A percentile compares a stretch with the other conserved stretches of the same genome.
These are phyloP conservation scores for Cyrtorhinus lividipennis DNA, from an alignment of 1,140 invertebrate species.

Conservation along the genomic window DNA sequence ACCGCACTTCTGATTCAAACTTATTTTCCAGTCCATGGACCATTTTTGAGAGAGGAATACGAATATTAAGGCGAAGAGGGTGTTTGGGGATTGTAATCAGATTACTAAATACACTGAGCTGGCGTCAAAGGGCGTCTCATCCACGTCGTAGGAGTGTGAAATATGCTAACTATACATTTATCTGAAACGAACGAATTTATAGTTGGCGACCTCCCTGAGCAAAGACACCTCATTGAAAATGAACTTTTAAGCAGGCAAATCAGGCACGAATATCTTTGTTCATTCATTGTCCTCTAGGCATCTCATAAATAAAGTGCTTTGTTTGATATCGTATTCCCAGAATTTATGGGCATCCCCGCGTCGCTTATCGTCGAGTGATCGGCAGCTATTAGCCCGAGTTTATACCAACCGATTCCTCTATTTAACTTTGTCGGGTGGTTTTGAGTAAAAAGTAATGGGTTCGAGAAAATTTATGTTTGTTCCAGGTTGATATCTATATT, in stretches of 20 bases:
- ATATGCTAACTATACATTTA: too few species aligned
- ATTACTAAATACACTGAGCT: too few species aligned
- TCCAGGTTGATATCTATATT: conserved; percentile 5
- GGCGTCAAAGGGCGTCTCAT: too few species aligned
- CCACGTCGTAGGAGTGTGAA: too few species aligned
- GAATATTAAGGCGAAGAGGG: too few species aligned
- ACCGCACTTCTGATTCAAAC: too few species aligned
- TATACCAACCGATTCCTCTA: not conserved
- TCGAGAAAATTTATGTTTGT: conserved; percentile 1
- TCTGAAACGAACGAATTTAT: too few species aligned
- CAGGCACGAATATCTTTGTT: not conserved
- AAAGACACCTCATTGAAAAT: not conserved
- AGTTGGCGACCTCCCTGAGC: not conserved
- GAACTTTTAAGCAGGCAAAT: not conserved
- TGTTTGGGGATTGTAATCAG: too few species aligned
- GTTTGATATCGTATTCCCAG: not conserved
- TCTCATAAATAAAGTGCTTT: not conserved
- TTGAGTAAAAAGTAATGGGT: not conserved
- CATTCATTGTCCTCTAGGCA: not conserved
- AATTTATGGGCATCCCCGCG: not conserved
- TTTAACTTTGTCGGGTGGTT: not conserved
- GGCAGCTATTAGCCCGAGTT: not conserved
- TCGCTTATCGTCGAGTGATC: not conserved
- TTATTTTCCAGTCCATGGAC: too few species aligned
- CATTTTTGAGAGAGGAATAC: too few species aligned